phyloP scores from a whole-genome alignment of 2,888 invertebrate genomes.

The Drosophila conformis region DNA sequence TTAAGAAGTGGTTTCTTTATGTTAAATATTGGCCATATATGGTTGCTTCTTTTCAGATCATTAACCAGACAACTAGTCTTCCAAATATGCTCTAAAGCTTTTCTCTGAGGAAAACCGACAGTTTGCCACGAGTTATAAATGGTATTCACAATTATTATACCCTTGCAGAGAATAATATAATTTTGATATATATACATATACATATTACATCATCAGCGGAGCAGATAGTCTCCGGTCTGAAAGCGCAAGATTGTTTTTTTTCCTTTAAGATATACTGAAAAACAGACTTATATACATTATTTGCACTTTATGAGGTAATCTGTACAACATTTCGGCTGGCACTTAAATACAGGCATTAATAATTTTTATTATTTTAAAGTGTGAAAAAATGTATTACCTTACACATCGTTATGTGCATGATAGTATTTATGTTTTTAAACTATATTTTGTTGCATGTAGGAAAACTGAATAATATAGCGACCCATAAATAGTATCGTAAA shows the following conservation, averaged over 20 bases:
- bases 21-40: conserved; percentile 8
- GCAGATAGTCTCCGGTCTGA: neutral
- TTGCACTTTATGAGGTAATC: neutral
- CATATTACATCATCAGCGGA: neutral
- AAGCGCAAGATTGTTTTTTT: neutral
- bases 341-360: neutral
- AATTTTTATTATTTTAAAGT: neutral
- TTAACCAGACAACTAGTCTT: conserved; percentile 2
- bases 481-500: conserved; percentile 32
- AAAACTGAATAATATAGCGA: neutral
- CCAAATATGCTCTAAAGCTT: neutral
- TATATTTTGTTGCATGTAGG: neutral
- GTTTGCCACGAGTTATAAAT: neutral
- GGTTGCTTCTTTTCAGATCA: neutral
- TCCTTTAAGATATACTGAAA: neutral
- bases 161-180: neutral
- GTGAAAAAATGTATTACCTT: neutral
- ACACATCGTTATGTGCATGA: conserved; percentile 7
- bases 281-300: neutral
- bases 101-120: neutral
- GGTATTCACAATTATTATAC: neutral
- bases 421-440: neutral
- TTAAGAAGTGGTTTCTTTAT: conserved; percentile 6
- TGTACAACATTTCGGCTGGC: neutral
- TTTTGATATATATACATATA: neutral